phyloP scores from a whole-genome alignment of 2,113 vertebrate genomes.

The Ginglymostoma cirratum region DNA sequence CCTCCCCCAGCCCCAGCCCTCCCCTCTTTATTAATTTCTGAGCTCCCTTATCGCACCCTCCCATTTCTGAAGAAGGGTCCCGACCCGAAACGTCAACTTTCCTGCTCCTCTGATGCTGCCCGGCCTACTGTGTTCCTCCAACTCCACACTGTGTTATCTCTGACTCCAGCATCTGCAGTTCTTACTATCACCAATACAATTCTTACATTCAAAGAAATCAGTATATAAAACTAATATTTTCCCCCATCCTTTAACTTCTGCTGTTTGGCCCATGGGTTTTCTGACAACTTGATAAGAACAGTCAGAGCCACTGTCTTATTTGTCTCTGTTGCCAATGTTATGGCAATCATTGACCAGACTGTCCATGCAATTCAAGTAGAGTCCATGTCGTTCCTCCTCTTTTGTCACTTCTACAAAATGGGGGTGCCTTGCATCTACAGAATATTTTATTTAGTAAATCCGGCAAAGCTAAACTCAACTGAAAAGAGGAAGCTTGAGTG shows the following conservation, averaged over 20 bases:
- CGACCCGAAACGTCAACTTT: no score
- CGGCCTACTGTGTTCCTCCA: no score
- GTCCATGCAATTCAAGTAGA: not conserved
- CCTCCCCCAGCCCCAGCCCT: no score
- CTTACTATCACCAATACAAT: no score
- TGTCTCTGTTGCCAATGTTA: not conserved
- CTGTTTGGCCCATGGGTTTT: not conserved
- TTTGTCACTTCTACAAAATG: not conserved
- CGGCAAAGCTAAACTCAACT: not conserved
- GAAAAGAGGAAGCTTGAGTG: not conserved
- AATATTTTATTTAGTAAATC: not conserved
- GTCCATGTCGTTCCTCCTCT: not conserved
- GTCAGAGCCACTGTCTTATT: not conserved
- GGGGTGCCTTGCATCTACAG: not conserved
- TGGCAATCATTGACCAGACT: not conserved
- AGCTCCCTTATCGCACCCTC: no score
- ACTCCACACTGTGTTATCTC: no score
- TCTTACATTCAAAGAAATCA: not conserved
- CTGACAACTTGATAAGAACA: not conserved
- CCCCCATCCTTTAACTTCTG: not conserved
- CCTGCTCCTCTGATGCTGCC: no score
- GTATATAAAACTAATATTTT: not conserved
- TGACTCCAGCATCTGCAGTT: no score
- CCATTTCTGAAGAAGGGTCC: no score
- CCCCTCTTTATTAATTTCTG: no score